Percentiles rank a stretch among this genome's conserved stretches.
Conservation (phyloP, 2,113 vertebrate genomes). For the Zosterops lateralis region DNA sequence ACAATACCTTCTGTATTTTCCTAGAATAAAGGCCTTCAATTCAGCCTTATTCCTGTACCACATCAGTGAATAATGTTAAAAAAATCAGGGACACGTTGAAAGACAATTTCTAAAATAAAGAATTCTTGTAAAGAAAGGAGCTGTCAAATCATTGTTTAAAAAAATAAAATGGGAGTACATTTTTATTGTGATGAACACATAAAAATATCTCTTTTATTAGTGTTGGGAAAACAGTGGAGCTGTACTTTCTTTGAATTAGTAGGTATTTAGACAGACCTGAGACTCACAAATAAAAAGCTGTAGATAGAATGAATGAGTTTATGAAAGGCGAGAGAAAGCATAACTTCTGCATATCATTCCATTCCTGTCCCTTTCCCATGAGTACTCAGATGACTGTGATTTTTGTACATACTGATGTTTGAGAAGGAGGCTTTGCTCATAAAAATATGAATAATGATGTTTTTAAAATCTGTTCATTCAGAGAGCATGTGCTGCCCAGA, state of each 20-base stretch:
- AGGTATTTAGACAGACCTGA: neutral
- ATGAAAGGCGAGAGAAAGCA: neutral
- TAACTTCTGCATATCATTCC: neutral
- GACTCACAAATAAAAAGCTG: neutral
- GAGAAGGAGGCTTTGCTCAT: neutral
- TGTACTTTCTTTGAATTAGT: neutral
- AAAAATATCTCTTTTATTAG: neutral
- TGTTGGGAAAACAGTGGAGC: neutral
- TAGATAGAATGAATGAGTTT: neutral
- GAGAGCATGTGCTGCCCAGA: neutral
- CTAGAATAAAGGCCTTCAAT: neutral
- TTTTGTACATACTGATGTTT: neutral
- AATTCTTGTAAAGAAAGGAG: neutral
- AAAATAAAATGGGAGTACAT: neutral
- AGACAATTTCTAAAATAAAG: neutral
- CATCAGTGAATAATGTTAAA: neutral
- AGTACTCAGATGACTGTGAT: neutral
- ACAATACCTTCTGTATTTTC: neutral
- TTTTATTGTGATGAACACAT: neutral
- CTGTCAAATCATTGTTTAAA: neutral
- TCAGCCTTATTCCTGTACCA: neutral
- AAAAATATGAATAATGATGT: neutral
- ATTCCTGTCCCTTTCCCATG: neutral
- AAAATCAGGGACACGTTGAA: neutral
- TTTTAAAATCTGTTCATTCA: constrained; percentile 30